Evolutionary conservation across 2,888 invertebrate species (phyloP).

Genomic region (Marronus borbonicus): DNA sequence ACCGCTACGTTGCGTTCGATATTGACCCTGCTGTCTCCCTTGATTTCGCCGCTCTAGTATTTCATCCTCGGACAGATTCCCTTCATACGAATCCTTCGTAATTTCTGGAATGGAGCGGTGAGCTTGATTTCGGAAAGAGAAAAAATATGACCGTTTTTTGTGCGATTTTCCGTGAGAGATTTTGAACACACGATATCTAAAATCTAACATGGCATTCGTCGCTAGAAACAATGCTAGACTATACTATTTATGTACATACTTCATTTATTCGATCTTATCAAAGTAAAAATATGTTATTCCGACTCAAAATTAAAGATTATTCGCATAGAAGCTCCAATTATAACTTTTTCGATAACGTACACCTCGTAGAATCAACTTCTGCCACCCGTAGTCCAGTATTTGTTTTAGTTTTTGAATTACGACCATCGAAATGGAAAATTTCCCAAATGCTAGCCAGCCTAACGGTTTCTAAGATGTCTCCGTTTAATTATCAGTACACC

Average conservation of each 20-base stretch:
- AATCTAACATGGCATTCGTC: conserved; percentile 52
- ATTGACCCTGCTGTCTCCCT: conserved; percentile 67
- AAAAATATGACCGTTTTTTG: conserved; percentile 51
- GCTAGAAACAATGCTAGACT: not conserved
- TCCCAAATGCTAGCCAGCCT: no score
- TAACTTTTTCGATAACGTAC: no score
- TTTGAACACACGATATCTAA: conserved; percentile 51
- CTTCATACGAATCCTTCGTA: conserved; percentile 84
- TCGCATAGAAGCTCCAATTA: no score
- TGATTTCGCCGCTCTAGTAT: conserved; percentile 71
- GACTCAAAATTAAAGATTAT: no score
- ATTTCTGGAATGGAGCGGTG: conserved; percentile 78
- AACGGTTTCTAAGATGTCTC: no score
- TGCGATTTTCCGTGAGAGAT: not conserved
- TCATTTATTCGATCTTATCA: no score
- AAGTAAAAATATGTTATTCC: no score
- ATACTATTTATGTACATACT: not conserved
- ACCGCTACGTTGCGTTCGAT: conserved; percentile 55
- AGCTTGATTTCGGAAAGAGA: conserved; percentile 60
- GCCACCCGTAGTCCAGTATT: no score
- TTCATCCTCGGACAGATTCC: conserved; percentile 81
- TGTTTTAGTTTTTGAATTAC: no score
- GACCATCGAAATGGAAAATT: no score
- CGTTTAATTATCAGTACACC: no score
- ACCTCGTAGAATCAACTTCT: no score